Evolutionary conservation across 2,113 vertebrate species (phyloP).

Genomic region (Corydoras maculifer): DNA sequence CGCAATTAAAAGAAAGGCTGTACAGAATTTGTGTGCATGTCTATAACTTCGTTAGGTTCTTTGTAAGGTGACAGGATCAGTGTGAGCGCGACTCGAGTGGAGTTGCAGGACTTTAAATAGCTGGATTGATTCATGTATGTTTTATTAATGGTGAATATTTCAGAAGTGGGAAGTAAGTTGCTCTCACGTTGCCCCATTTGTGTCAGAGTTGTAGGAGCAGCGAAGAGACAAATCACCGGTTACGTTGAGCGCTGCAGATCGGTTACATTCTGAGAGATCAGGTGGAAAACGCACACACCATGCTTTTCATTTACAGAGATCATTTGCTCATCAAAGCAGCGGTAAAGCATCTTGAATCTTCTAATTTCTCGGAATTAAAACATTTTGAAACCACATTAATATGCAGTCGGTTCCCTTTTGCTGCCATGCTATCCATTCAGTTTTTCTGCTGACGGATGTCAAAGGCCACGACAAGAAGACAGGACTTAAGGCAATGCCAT

Average conservation of each 20-base stretch:
- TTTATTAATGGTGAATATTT: slow-evolving; percentile 65
- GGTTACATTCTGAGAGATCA: slow-evolving; percentile 38
- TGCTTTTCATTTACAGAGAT: background rate
- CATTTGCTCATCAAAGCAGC: background rate
- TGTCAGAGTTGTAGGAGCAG: slow-evolving; percentile 80
- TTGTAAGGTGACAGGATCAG: background rate
- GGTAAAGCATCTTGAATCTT: too few species aligned
- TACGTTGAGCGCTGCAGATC: slow-evolving; percentile 71
- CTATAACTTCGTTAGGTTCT: too few species aligned
- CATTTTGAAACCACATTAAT: too few species aligned
- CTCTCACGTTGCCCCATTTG: slow-evolving; percentile 76
- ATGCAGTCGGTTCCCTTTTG: too few species aligned
- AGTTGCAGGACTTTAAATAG: slow-evolving; percentile 57
- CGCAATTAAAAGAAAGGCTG: too few species aligned
- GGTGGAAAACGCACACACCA: slow-evolving; percentile 26
- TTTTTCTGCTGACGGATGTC: too few species aligned
- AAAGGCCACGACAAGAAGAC: too few species aligned
- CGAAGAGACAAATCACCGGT: slow-evolving; percentile 74
- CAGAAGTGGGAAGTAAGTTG: slow-evolving; percentile 69
- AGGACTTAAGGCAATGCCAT: too few species aligned
- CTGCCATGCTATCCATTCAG: too few species aligned
- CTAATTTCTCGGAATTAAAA: too few species aligned
- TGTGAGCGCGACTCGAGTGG: slow-evolving; percentile 33
- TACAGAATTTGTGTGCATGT: too few species aligned
- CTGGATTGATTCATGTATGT: slow-evolving; percentile 60